Evolutionary conservation across 1,140 invertebrate species (phyloP), one percentile per base, ranked within the genome.

Genomic region (Cotesia typhae): DNA sequence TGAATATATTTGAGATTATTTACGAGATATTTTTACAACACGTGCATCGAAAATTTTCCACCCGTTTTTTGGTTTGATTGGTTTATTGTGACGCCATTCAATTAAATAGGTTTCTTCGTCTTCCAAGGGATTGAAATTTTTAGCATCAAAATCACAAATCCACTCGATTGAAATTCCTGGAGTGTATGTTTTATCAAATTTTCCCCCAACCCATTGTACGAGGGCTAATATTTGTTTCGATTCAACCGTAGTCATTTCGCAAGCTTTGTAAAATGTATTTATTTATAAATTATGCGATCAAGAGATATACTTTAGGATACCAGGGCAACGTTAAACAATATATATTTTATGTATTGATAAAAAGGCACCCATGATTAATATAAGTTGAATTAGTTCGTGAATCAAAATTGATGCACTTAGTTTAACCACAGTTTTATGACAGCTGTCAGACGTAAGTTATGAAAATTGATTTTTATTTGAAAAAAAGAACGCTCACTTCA

Each of bases 31-130:
- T 63, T 63, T 63, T 5, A 35, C 0, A 63, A 63, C 60, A 17
- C 60, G 60, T 6, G 60, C 60, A 38, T 63, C 60, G 37, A 36
- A 63, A 5, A 63, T 28, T 36, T 63, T 63, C 60, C 60, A 63
- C 2, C 60, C 60, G 3, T 5, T 28, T 38, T 63, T 63, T 28
- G 60, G 14, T 20, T 1, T 63, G 5, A 9, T 63, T 63, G 7
- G 12, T 63, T 63, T 28, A 38, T 63, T 63, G 53, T 63, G 7
- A 36, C 60, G 60, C 60, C 60, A 63, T 28, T 63, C 60, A 35
- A 63, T 28, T 28, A 63, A 35, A 63, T 63, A 63, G 3, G 14
- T 36, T 4, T 36, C 36, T 9, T 63, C 17, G 7, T 63, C 60
- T n/a, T 17, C 20, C 20, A 36, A 7, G 2, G 60, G 60, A 38